These are phyloP conservation scores for Epicauta chinensis DNA, from an alignment of 1,140 invertebrate species.

Conservation along the genomic window DNA sequence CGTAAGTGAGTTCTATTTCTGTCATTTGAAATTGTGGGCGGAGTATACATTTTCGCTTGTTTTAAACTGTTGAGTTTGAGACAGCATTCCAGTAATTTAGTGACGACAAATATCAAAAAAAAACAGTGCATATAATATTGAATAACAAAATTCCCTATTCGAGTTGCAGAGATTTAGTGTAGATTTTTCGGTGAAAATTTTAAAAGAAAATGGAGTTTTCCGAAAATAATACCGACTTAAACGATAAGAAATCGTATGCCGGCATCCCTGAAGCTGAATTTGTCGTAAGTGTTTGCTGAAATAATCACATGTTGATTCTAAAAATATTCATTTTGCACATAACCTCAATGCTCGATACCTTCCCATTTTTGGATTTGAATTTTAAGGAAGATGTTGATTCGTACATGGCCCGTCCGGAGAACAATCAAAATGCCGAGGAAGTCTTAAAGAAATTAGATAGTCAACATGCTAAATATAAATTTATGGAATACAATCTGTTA, in stretches of 20 bases:
- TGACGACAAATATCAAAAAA: too few relatives aligned
- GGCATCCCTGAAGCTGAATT: conserved; percentile 77
- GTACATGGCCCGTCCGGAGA: conserved; percentile 80
- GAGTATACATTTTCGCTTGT: conserved; percentile 2
- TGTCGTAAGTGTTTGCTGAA: conserved; percentile 55
- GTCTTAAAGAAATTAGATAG: conserved; percentile 84
- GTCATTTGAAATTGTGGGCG: too few relatives aligned
- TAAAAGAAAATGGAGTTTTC: conserved; percentile 3
- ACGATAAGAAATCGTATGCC: conserved; percentile 64
- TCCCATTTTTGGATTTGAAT: conserved; percentile 9
- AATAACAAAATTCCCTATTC: too few relatives aligned
- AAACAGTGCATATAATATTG: too few relatives aligned
- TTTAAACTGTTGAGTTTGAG: too few relatives aligned
- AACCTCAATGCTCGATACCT: conserved; percentile 7
- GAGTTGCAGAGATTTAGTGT: too few relatives aligned
- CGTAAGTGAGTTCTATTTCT: too few relatives aligned
- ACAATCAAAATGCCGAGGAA: conserved; percentile 70
- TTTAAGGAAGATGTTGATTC: conserved; percentile 91
- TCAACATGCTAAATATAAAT: conserved; percentile 92
- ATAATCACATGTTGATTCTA: conserved; percentile 10
- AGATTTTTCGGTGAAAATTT: background rate
- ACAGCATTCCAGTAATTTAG: too few relatives aligned
- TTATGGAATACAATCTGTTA: conserved; percentile 88
- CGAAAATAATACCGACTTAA: conserved; percentile 21
- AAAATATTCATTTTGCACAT: conserved; percentile 4